phyloP scores from a whole-genome alignment of 2,888 invertebrate species.

The Zonitis immaculata region DNA sequence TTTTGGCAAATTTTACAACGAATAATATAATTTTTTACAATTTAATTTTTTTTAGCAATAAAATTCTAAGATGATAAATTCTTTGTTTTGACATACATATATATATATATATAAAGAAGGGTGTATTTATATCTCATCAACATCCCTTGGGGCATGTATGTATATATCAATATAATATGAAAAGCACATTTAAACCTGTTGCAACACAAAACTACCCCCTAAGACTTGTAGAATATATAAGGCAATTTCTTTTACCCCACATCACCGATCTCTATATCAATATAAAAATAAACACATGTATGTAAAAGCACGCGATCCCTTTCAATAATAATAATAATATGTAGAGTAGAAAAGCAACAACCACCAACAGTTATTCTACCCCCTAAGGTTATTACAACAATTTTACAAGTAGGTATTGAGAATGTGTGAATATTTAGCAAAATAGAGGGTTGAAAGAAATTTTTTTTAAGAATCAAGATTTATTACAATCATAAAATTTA shows the following conservation, averaged over 20 bases:
- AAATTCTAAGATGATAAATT: slow-evolving; percentile 8
- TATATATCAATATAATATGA: slow-evolving; percentile 40
- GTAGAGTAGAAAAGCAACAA: no score
- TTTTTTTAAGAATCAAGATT: slow-evolving; percentile 6
- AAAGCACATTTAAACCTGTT: slow-evolving; percentile 47
- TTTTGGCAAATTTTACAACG: no score
- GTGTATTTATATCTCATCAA: slow-evolving; percentile 23
- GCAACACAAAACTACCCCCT: slow-evolving; percentile 29
- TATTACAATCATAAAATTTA: slow-evolving; percentile 16
- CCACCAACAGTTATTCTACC: slow-evolving; percentile 27
- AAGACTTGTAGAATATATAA: slow-evolving; percentile 22
- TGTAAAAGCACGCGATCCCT: slow-evolving; percentile 29
- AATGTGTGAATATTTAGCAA: slow-evolving; percentile 27
- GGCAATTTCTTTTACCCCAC: slow-evolving; percentile 19
- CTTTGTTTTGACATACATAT: slow-evolving; percentile 7
- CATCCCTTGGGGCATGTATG: slow-evolving; percentile 33
- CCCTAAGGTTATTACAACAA: slow-evolving; percentile 38
- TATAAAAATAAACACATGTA: neutral
- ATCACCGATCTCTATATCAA: neutral
- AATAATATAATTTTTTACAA: no score
- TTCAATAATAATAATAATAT: no score
- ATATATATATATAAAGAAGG: no score
- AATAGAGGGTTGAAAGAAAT: no score
- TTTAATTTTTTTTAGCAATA: no score
- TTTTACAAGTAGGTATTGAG: no score